Base-by-base conservation (phyloP, 2,888 invertebrate species). In the Archips crataeganus region DNA sequence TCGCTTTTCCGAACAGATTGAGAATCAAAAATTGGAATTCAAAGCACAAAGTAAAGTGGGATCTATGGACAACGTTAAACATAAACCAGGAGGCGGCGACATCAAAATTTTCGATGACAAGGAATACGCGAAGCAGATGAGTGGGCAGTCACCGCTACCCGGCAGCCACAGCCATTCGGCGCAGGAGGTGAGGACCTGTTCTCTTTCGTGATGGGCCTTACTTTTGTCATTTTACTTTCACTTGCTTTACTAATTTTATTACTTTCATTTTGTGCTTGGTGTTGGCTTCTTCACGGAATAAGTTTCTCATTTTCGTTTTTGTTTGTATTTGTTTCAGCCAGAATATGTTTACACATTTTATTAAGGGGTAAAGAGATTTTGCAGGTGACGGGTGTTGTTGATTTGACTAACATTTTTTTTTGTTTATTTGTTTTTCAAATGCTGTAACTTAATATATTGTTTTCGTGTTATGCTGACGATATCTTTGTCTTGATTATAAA, bases 81-180 rank as follows among this genome's bases (percentile, higher is more conserved):
- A 99, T 95, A 97, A 96, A 94, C 98, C 99, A 74, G 98, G 98
- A 82, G 99, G 99, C 77, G 99, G 99, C 64, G 98, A 98, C 81
- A 97, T 98, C 94, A 98, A 98, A 95, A 98, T 98, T 86, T 98
- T 98, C 91, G 98, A 98, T 89, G 98, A 98, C 93, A 98, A 97
- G 95, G 97, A 97, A 78, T 98, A 98, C 95, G 96, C 98, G 90
- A 97, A 97, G 94, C 98, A 98, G 95, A 95, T 95, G 87, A 95
- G 83, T 74, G 94, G 91, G 34, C 87, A 87, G 70, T 92, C 94
- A 32, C 91, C 94, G 74, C 82, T 90, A 71, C 92, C 92, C 15
- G 87, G 87, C 79, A 90, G 90, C 77, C 86, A 84, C 78, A 87
- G 85, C 75, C 88, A 90, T 68, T 94, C 94, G 57, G 88, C 92